Evolutionary conservation across 2,113 vertebrate species (phyloP), one percentile per base, ranked within the genome.

Genomic region (Ceyx cyanopectus): DNA sequence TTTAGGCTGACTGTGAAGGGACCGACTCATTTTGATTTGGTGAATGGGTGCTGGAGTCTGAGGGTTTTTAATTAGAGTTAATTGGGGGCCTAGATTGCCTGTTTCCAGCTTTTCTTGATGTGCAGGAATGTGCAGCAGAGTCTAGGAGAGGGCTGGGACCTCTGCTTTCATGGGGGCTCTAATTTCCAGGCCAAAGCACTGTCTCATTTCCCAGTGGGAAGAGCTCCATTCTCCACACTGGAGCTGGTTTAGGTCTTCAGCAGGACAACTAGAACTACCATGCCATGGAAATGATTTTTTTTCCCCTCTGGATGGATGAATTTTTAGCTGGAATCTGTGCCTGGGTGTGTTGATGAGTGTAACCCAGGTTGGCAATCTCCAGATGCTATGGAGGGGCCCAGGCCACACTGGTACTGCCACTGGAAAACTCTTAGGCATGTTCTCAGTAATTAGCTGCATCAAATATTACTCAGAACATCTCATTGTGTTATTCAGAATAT

Each of bases 401-500:
- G 91, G 84, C 75, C 78, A 12, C 63, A 68, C 57, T 87, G 96
- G 68, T 85, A 45, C 82, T 90, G 87, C 95, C 90, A 27, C 91
- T 95, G 94, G 73, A 95, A 73, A 87, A 66, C 94, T 91, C 89
- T 30, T 15, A 90, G 97, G 95, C 96, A 75, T 75, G 13, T 93
- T 94, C 96, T 89, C 90, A 69, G 95, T 95, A 93, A 95, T 97
- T 76, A 93, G 92, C 93, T 93, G 74, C 94, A 95, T 96, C 96
- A 90, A 79, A 94, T 96, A 96, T 89, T 94, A 63, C 81, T 86
- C 65, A 69, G 84, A 89, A 46, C 51, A 63, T 45, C 70, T 93
- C 94, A 81, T 96, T 82, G 41, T 93, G 57, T 97, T 92, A 94
- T 96, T 95, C 94, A 93, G 90, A 78, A 82, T 93, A 79, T 96